Evolutionary conservation across 2,888 invertebrate genomes (phyloP), one percentile per base, ranked within the genome.

Genomic region (Acleris literana): DNA sequence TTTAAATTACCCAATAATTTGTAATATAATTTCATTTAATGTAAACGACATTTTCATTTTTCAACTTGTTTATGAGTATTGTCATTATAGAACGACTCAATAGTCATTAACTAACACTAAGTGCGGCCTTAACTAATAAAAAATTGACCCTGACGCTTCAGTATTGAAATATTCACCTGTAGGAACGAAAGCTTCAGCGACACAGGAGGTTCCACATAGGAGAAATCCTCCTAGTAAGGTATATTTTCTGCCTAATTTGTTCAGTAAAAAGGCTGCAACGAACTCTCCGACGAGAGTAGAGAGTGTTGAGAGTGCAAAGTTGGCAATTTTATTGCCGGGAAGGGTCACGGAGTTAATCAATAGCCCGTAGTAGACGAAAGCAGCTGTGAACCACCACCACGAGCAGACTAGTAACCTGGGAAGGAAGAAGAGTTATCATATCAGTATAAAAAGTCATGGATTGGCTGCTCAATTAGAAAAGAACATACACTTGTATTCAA

Each of bases 341-440:
- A 70, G 29, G 22, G 53, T 53, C 22, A 20, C 70, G 58, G 18
- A 68, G 57, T 65, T 64, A 51, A 68, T 68, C 20, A 70, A 18
- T 20, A 69, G 51, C 4, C 69, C 69, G 44, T 70, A 71, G 54
- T 70, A 70, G 6, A 70, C 68, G 54, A 68, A 69, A 1, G 65
- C 68, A 3, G 54, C 60, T 1, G 65, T 66, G 49, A 68, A 68
- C 69, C 69, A 70, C 66, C 72, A 72, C 67, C 68, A 70, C 0
- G 68, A 70, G 48, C 70, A 72, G 17, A 70, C 68, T 13, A 68
- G 17, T 9, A 72, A 33, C 29, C 70, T 72, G 63, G 16, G 59
- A 58, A 54, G 4, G 3, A 7, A 48, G 18, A 49, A 59, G 5
- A 46, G 5, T 13, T 29, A 49, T 33, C 0, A 33, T 54, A 9